Evolutionary conservation across 2,888 invertebrate species (phyloP).

Genomic region (Perizoma affinitatum): DNA sequence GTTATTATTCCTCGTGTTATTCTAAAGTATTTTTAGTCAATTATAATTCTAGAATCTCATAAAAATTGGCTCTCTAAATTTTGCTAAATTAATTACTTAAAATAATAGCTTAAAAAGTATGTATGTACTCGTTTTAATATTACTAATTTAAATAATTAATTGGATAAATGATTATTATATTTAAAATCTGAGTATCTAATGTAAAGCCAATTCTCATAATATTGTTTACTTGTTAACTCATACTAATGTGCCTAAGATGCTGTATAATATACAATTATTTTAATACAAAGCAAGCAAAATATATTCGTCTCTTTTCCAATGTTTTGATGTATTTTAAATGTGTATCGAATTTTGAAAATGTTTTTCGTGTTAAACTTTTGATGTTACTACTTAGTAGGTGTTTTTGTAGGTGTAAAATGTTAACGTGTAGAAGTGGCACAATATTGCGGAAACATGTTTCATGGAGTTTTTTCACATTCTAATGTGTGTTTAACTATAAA

Average conservation of each 20-base stretch:
- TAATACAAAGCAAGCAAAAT: slow-evolving; percentile 43
- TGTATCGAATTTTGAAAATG: slow-evolving; percentile 39
- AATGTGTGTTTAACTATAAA: neutral
- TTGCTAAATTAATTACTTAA: slow-evolving; percentile 17
- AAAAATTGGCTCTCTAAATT: slow-evolving; percentile 28
- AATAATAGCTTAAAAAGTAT: slow-evolving; percentile 4
- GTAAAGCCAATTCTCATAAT: slow-evolving; percentile 14
- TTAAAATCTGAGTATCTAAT: neutral
- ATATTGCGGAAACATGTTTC: slow-evolving; percentile 1
- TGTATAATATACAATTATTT: slow-evolving; percentile 32
- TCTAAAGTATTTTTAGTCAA: slow-evolving; percentile 29
- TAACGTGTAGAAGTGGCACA: slow-evolving; percentile 20
- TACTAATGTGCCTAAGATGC: slow-evolving; percentile 65
- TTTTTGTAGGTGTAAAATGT: slow-evolving; percentile 9
- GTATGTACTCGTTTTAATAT: slow-evolving; percentile 1
- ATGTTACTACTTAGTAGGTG: slow-evolving; percentile 19
- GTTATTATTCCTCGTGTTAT: slow-evolving; percentile 7
- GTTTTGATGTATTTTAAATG: slow-evolving; percentile 37
- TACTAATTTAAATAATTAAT: neutral
- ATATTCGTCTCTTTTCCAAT: slow-evolving; percentile 37
- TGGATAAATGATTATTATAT: too few relatives aligned
- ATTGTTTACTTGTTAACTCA: slow-evolving; percentile 4
- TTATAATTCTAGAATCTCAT: slow-evolving; percentile 31
- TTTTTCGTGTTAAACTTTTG: slow-evolving; percentile 38
- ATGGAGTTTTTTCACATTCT: slow-evolving; percentile 2